phyloP scores from a whole-genome alignment of 2,113 vertebrate genomes.

The Antechinus flavipes region DNA sequence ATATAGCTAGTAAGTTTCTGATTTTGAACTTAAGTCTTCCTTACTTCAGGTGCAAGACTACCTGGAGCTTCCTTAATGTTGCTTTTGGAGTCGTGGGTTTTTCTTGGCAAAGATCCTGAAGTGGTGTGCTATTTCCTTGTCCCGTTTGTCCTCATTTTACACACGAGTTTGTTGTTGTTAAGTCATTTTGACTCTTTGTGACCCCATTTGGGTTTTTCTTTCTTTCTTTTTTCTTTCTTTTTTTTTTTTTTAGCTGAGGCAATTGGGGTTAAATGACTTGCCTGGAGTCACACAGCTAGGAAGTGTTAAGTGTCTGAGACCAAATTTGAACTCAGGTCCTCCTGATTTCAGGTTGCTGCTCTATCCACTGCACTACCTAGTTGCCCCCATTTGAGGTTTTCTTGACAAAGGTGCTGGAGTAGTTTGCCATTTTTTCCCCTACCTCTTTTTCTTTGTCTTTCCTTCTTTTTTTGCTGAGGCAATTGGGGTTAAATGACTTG shows the following conservation, averaged over 20 bases:
- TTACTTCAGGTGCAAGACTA: not conserved
- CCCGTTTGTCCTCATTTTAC: not conserved
- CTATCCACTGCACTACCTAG: too few species aligned
- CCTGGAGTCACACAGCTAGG: too few species aligned
- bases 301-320: too few species aligned
- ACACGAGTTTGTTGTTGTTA: not conserved
- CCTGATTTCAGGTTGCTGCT: too few species aligned
- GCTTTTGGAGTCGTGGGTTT: not conserved
- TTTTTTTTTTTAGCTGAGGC: too few species aligned
- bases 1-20: not conserved
- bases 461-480: not conserved
- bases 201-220: not conserved
- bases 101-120: not conserved
- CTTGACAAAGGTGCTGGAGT: not conserved
- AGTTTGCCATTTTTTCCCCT: not conserved
- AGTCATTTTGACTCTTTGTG: not conserved
- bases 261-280: too few species aligned
- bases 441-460: too few species aligned
- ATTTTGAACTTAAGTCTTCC: not conserved
- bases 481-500: not conserved
- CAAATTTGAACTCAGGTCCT: too few species aligned
- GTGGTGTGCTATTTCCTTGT: not conserved
- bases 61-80: not conserved
- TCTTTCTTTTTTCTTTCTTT: too few species aligned
- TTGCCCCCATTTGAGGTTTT: not conserved